Percentiles rank a stretch among this genome's conserved stretches.
These are phyloP conservation scores for Maniola jurtina DNA, from an alignment of 1,140 invertebrate genomes.

Conservation along the genomic window DNA sequence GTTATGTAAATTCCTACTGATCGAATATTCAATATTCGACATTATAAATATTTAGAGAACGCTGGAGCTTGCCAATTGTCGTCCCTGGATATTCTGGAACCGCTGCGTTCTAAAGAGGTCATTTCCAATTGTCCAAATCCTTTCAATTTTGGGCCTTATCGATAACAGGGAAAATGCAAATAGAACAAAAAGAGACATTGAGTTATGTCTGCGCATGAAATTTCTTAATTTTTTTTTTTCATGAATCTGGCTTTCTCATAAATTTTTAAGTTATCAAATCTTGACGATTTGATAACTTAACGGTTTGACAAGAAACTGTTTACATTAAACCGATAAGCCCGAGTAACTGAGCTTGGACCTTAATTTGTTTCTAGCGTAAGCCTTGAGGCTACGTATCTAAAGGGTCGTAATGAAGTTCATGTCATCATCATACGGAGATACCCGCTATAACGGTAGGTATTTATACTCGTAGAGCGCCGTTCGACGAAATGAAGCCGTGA, in stretches of 20 bases:
- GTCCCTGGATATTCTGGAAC: background rate
- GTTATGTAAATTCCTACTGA: conserved; percentile 6
- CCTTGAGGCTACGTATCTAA: background rate
- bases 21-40: conserved; percentile 4
- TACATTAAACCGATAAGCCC: background rate
- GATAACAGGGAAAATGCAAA: no score
- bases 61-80: background rate
- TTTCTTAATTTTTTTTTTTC: no score
- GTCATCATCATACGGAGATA: background rate
- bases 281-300: background rate
- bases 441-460: background rate
- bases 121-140: no score
- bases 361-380: background rate
- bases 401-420: background rate
- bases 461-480: background rate
- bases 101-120: background rate
- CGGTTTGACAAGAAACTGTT: background rate
- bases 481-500: conserved; percentile 2
- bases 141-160: no score
- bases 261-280: background rate
- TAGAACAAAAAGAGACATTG: no score
- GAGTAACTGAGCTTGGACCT: background rate
- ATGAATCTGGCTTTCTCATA: no score
- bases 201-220: no score
- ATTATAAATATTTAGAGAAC: conserved; percentile 1